These are phyloP conservation scores for Thunnus thynnus DNA, from an alignment of 2,113 vertebrate species.

Conservation along the genomic window DNA sequence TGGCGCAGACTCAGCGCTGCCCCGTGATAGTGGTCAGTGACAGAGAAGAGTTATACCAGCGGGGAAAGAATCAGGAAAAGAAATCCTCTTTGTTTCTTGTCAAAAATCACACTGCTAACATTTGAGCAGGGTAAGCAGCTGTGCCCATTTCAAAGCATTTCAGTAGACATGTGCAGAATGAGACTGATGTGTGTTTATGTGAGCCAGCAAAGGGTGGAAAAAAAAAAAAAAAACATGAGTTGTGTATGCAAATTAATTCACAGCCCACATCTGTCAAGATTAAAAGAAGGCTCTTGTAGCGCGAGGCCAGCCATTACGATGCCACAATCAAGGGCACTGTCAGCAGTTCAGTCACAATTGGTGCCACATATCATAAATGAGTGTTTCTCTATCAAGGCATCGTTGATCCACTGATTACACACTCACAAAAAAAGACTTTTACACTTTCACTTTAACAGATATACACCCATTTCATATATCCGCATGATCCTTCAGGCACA, in stretches of 20 bases:
- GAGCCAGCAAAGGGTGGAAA: conserved; percentile 63
- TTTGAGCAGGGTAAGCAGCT: conserved; percentile 45
- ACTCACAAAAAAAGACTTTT: conserved; percentile 60
- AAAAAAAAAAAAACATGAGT: conserved; percentile 54
- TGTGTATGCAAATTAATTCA: conserved; percentile 57
- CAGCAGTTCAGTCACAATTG: conserved; percentile 47
- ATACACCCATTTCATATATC: conserved; percentile 70
- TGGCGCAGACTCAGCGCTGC: conserved; percentile 55
- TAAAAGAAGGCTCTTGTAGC: conserved; percentile 48
- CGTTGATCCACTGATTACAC: conserved; percentile 67
- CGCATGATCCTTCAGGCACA: conserved; percentile 61
- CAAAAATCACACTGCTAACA: conserved; percentile 42
- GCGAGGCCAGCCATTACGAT: conserved; percentile 30
- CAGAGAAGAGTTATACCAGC: conserved; percentile 42
- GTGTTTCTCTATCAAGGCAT: conserved; percentile 73
- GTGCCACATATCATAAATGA: conserved; percentile 69
- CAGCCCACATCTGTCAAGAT: conserved; percentile 53
- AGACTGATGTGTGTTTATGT: conserved; percentile 40
- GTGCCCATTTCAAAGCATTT: conserved; percentile 45
- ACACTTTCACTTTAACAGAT: conserved; percentile 71
- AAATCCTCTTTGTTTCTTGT: conserved; percentile 37
- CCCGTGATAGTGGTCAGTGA: conserved; percentile 49
- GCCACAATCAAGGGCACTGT: conserved; percentile 49
- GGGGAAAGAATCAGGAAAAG: conserved; percentile 15
- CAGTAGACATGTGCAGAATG: conserved; percentile 53